Evolutionary conservation across 1,140 invertebrate species (phyloP).

Genomic region (Leptopilina boulardi): DNA sequence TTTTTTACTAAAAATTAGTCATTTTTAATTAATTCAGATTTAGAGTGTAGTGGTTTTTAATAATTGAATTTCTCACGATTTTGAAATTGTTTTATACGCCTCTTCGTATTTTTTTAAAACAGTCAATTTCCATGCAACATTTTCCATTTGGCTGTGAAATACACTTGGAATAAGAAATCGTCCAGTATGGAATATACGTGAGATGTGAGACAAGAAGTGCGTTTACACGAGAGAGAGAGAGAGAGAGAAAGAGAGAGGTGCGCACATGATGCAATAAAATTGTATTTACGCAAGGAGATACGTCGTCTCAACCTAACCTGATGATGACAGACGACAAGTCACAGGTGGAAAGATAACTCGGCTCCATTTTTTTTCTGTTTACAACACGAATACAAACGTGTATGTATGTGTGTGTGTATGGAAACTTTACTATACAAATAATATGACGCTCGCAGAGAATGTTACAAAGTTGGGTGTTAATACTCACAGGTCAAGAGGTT

Average conservation of each 20-base stretch:
- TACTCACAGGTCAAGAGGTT: slow-evolving; percentile 24
- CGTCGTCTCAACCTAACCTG: slow-evolving; percentile 10
- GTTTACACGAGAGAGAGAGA: not conserved
- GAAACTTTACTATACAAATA: slow-evolving; percentile 22
- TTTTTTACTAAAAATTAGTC: no score
- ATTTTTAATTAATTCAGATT: no score
- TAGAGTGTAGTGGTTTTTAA: no score
- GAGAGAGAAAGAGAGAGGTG: no score
- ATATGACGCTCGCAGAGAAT: not conserved
- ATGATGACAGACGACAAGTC: not conserved
- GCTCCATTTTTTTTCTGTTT: not conserved
- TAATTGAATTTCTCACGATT: no score
- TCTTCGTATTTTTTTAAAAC: not conserved
- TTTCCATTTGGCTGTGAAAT: not conserved
- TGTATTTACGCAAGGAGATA: slow-evolving; percentile 29
- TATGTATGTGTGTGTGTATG: not conserved
- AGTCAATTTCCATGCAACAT: not conserved
- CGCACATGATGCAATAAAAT: slow-evolving; percentile 18
- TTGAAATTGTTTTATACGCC: no score
- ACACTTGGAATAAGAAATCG: not conserved
- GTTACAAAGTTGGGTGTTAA: not conserved
- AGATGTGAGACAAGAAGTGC: not conserved
- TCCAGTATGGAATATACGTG: not conserved
- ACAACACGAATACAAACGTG: no score
- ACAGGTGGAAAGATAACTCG: slow-evolving; percentile 7